Percentiles rank a stretch among this genome's conserved stretches.
Evolutionary conservation across 2,797 vertebrate species (phyloP).

Genomic region (Benthosema pterotum): DNA sequence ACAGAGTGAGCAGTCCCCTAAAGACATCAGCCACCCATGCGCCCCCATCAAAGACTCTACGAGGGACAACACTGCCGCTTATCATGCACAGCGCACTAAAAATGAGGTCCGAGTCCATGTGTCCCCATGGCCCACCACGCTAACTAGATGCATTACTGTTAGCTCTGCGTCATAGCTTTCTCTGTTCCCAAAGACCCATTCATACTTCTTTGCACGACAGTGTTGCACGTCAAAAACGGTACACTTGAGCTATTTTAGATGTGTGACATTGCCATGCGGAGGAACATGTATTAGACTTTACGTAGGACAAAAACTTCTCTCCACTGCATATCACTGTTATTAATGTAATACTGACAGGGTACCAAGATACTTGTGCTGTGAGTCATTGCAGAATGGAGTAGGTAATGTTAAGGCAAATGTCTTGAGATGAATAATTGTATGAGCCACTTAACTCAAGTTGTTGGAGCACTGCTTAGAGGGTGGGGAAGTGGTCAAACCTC

Average conservation of each 20-base stretch:
- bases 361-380: conserved; percentile 47
- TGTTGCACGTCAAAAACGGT: too few species aligned
- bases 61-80: conserved; percentile 84
- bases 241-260: too few species aligned
- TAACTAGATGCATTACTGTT: conserved; percentile 32
- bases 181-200: conserved; percentile 27
- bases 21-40: conserved; percentile 85
- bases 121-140: conserved; percentile 24
- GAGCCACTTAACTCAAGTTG: too few species aligned
- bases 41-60: conserved; percentile 86
- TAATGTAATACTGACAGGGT: conserved; percentile 59
- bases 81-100: conserved; percentile 86
- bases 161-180: conserved; percentile 52
- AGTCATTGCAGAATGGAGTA: conserved; percentile 33
- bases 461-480: too few species aligned
- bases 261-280: too few species aligned
- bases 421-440: too few species aligned
- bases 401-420: conserved; percentile 25
- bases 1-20: conserved; percentile 87
- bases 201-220: too few species aligned
- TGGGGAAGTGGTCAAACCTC: too few species aligned
- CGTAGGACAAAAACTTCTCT: conserved; percentile 49
- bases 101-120: conserved; percentile 81
- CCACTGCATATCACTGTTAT: conserved; percentile 67
- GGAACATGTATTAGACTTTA: neutral